phyloP scores from a whole-genome alignment of 1,140 invertebrate species.

The Lamellibrachia luymesi region DNA sequence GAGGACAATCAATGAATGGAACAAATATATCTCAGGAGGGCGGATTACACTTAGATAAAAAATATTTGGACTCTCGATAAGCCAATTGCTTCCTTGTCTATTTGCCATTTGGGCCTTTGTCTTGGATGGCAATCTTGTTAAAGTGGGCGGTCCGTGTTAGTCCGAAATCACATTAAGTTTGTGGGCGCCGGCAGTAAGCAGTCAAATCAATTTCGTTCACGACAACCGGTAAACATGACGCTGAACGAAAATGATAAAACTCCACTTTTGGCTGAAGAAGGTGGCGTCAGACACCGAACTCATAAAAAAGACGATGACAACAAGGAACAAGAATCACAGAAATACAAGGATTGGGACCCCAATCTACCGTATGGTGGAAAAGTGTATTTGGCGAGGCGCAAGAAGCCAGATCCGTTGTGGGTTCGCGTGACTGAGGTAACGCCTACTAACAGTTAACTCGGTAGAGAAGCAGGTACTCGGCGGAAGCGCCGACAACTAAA shows the following conservation, averaged over 20 bases:
- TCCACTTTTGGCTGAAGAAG: conserved; percentile 18
- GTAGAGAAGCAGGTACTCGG: too few species aligned
- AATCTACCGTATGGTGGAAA: conserved; percentile 59
- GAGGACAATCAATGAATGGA: too few species aligned
- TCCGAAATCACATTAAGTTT: background rate
- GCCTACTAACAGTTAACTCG: too few species aligned
- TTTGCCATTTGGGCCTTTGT: too few species aligned
- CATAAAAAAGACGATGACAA: background rate
- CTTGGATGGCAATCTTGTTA: background rate
- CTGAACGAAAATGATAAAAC: background rate
- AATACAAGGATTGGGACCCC: conserved; percentile 48
- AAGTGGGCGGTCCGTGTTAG: background rate
- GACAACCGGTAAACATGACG: background rate
- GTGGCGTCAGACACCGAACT: conserved; percentile 13
- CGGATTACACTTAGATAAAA: too few species aligned
- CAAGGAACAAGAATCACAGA: background rate
- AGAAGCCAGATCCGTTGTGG: conserved; percentile 55
- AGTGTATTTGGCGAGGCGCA: conserved; percentile 57
- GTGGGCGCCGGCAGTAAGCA: background rate
- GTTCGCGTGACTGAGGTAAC: conserved; percentile 50
- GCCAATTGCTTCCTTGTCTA: too few species aligned
- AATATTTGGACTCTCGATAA: too few species aligned
- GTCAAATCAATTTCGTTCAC: background rate
- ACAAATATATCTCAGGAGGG: too few species aligned
- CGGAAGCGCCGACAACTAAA: too few species aligned